A percentile compares a stretch with the other conserved stretches of the same genome.
Evolutionary conservation across 2,113 vertebrate genomes (phyloP).

Genomic region (Cercopithecus mona): DNA sequence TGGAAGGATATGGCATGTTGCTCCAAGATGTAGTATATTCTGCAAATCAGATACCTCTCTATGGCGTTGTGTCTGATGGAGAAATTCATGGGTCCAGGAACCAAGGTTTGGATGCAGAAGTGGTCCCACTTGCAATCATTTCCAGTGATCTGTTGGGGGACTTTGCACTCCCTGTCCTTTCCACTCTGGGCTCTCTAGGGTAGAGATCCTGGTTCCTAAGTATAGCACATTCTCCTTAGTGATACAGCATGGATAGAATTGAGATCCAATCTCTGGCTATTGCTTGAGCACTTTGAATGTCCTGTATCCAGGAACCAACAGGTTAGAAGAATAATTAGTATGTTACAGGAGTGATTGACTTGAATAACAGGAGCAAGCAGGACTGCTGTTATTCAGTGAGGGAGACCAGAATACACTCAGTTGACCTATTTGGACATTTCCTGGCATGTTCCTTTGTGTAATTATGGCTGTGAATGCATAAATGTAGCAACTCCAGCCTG

Average conservation of each 20-base stretch:
- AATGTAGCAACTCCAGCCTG: background rate
- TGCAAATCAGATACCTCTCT: background rate
- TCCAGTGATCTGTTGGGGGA: background rate
- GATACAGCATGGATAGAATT: background rate
- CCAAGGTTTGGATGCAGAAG: background rate
- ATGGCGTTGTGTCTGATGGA: background rate
- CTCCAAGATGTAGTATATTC: background rate
- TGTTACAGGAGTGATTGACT: background rate
- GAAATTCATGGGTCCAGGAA: background rate
- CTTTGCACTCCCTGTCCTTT: background rate
- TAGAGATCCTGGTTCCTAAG: background rate
- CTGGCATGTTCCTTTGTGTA: background rate
- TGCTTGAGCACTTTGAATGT: background rate
- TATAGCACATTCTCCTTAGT: background rate
- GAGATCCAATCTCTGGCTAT: background rate
- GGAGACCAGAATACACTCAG: background rate
- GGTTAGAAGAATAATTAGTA: background rate
- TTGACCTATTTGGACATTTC: background rate
- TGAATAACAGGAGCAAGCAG: background rate
- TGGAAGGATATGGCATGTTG: background rate
- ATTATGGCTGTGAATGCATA: background rate
- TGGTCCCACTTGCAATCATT: background rate
- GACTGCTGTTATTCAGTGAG: background rate
- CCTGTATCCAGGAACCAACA: background rate
- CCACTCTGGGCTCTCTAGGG: background rate